These are phyloP conservation scores for Chitala chitala DNA, from an alignment of 2,113 vertebrate species.

Conservation along the genomic window DNA sequence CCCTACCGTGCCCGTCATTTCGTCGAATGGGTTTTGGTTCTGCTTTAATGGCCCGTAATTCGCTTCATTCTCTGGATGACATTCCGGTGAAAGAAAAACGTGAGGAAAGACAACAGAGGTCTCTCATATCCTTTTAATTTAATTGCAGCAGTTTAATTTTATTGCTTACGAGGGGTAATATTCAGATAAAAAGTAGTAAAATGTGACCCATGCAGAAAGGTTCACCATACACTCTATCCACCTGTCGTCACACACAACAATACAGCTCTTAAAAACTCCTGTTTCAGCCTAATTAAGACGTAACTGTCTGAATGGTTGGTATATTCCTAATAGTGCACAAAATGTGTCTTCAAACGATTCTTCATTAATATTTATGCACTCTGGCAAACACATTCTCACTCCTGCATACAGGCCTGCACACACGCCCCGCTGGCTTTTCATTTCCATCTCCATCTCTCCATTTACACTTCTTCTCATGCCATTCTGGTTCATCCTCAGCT, in stretches of 20 bases:
- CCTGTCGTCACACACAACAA: background rate
- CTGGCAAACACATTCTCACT: background rate
- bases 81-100: background rate
- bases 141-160: constrained; percentile 4
- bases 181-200: constrained; percentile 14
- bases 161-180: background rate
- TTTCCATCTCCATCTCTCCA: background rate
- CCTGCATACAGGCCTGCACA: background rate
- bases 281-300: constrained; percentile 41
- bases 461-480: background rate
- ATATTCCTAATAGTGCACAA: background rate
- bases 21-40: too few species aligned
- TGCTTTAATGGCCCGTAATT: background rate
- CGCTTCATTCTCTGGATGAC: background rate
- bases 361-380: background rate
- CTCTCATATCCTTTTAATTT: background rate
- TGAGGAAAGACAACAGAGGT: background rate
- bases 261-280: too few species aligned
- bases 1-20: background rate
- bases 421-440: background rate
- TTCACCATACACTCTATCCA: background rate
- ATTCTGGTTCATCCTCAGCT: background rate
- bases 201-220: background rate
- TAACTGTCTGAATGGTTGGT: too few species aligned
- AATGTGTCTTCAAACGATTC: background rate